Evolutionary conservation across 2,797 vertebrate genomes (phyloP), one percentile per base, ranked within the genome.

Genomic region (Anas georgica): DNA sequence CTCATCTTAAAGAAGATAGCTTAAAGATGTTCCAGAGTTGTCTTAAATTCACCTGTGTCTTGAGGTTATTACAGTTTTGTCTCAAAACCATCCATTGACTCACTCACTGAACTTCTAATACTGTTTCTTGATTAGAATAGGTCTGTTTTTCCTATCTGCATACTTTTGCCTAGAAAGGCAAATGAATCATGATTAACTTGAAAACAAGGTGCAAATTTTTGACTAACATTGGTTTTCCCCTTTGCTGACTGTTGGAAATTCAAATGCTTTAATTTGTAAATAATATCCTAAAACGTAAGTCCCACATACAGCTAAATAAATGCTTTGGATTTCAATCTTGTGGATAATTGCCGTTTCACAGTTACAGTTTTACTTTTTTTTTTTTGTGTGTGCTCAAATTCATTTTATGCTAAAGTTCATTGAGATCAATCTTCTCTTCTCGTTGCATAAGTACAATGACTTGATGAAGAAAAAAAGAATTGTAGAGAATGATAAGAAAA

Each of bases 401-500:
- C 29, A 11, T 55, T 18, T 29, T 67, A 11, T 67, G 31, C 39
- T 37, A 41, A 25, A 52, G 21, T 79, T 84, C 3, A 68, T 28
- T 74, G 45, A 88, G 74, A 70, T 66, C 1, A 17, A 14, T 86
- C 12, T 96, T 64, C 39, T 91, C 83, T 95, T 94, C 80, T 82
- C 58, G 8, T 70, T 94, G 58, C 90, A 83, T 55, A 94, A 99
- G 99, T 99, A 99, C 96, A 98, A 99, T 80, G 99, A 99, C 88
- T 97, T 99, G 95, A 98, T 98, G 98, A 99, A 98, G 97, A 99
- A 98, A 97, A 99, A 98, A 96, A 98, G 98, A 95, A 99, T 99
- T 52, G 99, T 99, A 78, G 99, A 99, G 97, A 99, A 98, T 14
- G 99, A 99, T 96, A 99, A 99, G 95, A 93, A 96, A 17, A 99